Percentiles rank a stretch among this genome's conserved stretches.
Evolutionary conservation across 1,140 invertebrate species (phyloP).

Genomic region (Drosophila punjabiensis): DNA sequence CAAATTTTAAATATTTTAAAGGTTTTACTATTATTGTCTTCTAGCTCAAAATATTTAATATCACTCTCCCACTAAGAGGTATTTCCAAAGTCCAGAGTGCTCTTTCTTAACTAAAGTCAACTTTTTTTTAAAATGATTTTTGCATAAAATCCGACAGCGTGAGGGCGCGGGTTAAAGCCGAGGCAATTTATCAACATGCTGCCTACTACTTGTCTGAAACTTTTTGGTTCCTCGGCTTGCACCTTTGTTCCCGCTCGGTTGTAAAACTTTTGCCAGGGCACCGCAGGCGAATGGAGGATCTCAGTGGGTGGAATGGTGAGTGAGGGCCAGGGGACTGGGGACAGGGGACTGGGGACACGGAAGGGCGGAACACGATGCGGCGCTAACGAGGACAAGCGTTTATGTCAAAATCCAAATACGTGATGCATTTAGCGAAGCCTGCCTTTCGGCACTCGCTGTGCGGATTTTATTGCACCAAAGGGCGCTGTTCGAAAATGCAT

Average conservation of each 20-base stretch:
- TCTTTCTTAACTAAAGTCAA: conserved; percentile 1
- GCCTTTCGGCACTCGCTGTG: conserved; percentile 25
- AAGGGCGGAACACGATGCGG: conserved; percentile 69
- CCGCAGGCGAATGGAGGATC: conserved; percentile 60
- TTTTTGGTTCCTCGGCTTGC: conserved; percentile 52
- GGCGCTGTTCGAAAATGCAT: conserved; percentile 68
- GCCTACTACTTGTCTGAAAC: conserved; percentile 75
- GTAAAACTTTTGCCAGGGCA: conserved; percentile 69
- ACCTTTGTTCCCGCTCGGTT: conserved; percentile 35
- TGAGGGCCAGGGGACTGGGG: background rate
- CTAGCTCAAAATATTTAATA: background rate
- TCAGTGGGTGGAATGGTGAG: conserved; percentile 20
- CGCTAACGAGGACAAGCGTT: conserved; percentile 84
- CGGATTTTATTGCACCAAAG: conserved; percentile 47
- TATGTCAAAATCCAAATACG: conserved; percentile 83
- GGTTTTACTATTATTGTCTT: background rate
- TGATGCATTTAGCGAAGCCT: conserved; percentile 76
- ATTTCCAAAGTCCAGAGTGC: background rate
- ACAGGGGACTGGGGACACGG: background rate
- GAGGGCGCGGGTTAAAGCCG: conserved; percentile 47
- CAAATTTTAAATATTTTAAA: background rate
- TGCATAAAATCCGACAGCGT: conserved; percentile 75
- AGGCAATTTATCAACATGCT: conserved; percentile 79
- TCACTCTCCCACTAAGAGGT: background rate
- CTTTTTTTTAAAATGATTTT: conserved; percentile 53